Base-by-base conservation (phyloP, 2,797 vertebrate genomes). In the Tachyglossus aculeatus region DNA sequence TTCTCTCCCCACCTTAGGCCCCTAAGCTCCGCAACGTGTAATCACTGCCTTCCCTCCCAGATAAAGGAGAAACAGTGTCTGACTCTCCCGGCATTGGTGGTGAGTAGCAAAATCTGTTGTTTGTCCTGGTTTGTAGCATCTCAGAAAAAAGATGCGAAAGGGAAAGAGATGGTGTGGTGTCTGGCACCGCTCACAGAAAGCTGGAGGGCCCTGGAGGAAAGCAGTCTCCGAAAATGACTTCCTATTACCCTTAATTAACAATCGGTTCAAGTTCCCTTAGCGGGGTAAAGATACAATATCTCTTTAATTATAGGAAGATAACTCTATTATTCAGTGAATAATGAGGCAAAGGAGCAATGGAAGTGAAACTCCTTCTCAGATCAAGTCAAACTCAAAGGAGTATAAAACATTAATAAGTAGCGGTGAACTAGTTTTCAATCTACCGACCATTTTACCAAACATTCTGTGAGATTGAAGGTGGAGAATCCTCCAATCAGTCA, bases 171-270 rank as follows among this genome's bases (percentile, higher is more conserved):
- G 71, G 25, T 78, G 45, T 69, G 27, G 9, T 54, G 74, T 79
- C 21, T 67, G 55, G 39, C 71, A 81, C 53, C 75, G 37, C 16
- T 76, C 61, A 69, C 60, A 40, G 32, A 71, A 67, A 65, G 10
- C 19, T 71, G 5, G 60, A 66, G 56, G 52, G 22, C 32, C 36
- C 66, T 52, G 32, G 8, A 51, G 9, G n/a, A 12, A 34, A 65
- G 27, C 59, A 56, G 21, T 65, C 67, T 63, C 12, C n/a, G n/a
- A 54, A 39, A 61, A 71, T 70, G 67, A 70, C 3, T 54, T 64
- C 19, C 7, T 11, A 38, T 68, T 79, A 66, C 21, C 66, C 51
- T 61, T 74, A 71, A 64, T 72, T 77, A 82, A 70, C 66, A 73
- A 64, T 24, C 37, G 24, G 8, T 58, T 74, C 29, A 66, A 25